phyloP scores from a whole-genome alignment of 2,113 vertebrate genomes.

The Spizaetus ornatus region DNA sequence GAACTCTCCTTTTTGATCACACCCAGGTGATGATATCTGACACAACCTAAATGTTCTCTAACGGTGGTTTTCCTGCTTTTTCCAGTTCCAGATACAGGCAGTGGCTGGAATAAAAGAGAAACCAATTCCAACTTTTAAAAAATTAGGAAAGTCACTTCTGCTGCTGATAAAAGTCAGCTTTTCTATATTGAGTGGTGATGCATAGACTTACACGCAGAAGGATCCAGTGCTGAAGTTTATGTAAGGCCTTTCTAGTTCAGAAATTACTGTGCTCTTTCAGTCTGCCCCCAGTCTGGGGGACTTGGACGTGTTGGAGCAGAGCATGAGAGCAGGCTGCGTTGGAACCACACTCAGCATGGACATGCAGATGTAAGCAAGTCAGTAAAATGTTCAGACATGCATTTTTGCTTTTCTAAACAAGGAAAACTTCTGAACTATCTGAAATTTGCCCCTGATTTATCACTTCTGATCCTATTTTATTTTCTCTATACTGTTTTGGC shows the following conservation, averaged over 20 bases:
- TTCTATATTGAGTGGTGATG: not conserved
- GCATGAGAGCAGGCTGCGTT: not conserved
- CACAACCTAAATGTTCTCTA: not conserved
- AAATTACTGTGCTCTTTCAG: rapidly evolving
- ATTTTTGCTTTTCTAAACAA: not conserved
- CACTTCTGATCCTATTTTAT: not conserved
- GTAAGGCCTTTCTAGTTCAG: not conserved
- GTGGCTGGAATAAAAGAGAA: not conserved
- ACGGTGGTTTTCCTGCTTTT: not conserved
- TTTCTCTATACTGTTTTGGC: not conserved
- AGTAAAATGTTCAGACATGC: not conserved
- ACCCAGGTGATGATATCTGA: not conserved
- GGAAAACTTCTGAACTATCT: not conserved
- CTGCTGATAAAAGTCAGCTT: not conserved
- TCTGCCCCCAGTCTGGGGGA: not conserved
- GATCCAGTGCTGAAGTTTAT: not conserved
- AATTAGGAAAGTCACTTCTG: not conserved
- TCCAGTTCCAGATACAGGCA: not conserved
- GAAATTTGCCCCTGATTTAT: not conserved
- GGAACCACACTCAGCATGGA: not conserved
- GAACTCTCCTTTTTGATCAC: not conserved
- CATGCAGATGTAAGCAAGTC: not conserved
- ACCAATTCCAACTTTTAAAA: not conserved
- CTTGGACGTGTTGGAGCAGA: not conserved
- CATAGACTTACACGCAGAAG: not conserved